A percentile compares a stretch with the other conserved stretches of the same genome.
Conservation (phyloP, 1,140 invertebrate genomes). For the Drosophila sulfurigaster region DNA sequence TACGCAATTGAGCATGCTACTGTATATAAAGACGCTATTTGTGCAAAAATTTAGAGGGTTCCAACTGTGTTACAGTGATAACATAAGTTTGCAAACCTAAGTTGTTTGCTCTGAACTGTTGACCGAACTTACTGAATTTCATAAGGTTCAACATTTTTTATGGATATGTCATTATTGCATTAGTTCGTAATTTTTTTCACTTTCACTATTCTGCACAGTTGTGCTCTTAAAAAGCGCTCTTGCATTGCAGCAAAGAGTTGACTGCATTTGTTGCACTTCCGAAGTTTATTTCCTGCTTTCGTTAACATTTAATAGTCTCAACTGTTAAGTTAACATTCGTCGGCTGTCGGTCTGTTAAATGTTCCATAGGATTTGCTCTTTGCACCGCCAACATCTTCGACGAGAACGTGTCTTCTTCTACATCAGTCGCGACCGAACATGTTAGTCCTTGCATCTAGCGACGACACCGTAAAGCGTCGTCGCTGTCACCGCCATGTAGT, state of each 20-base stretch:
- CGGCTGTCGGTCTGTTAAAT: constrained; percentile 10
- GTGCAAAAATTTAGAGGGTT: neutral
- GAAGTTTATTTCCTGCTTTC: constrained; percentile 36
- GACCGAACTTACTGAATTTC: neutral
- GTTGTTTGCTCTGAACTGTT: neutral
- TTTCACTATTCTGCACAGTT: constrained; percentile 22
- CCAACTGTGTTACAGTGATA: neutral
- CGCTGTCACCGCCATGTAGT: neutral
- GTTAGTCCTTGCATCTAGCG: constrained; percentile 12
- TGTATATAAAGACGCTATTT: constrained; percentile 13
- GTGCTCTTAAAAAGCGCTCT: constrained; percentile 33
- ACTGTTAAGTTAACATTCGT: constrained; percentile 30
- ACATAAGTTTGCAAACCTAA: neutral
- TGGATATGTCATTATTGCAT: neutral
- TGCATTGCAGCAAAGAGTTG: constrained; percentile 20
- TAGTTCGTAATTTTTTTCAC: constrained; percentile 12
- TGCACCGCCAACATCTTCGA: constrained; percentile 9
- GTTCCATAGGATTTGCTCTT: constrained; percentile 13
- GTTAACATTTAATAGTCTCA: constrained; percentile 8
- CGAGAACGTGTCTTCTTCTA: neutral
- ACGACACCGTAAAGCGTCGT: constrained; percentile 3
- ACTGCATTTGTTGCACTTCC: constrained; percentile 41
- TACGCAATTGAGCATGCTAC: neutral
- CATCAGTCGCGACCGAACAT: neutral
- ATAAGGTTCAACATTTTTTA: neutral